A percentile compares a stretch with the other conserved stretches of the same genome.
These are phyloP conservation scores for Lota lota DNA, from an alignment of 2,113 vertebrate genomes.

Conservation along the genomic window DNA sequence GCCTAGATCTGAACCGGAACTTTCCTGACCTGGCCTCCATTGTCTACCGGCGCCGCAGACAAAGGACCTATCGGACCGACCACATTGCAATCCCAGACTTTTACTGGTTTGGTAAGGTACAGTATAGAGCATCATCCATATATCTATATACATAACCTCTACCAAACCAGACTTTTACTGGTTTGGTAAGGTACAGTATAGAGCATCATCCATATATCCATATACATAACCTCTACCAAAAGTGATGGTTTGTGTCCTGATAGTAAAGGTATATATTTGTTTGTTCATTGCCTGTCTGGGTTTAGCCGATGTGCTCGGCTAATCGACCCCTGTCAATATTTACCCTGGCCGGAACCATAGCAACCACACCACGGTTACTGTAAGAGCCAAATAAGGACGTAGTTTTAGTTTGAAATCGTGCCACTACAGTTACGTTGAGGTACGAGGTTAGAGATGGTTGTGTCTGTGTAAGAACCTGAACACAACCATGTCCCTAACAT, in stretches of 20 bases:
- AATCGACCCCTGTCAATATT: neutral
- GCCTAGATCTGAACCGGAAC: constrained; percentile 91
- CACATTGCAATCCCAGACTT: constrained; percentile 88
- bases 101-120: constrained; percentile 97
- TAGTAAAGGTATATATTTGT: too few relatives aligned
- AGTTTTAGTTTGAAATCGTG: too few relatives aligned
- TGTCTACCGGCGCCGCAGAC: constrained; percentile 75
- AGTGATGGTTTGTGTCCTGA: too few relatives aligned
- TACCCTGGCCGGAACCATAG: too few relatives aligned
- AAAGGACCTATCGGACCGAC: constrained; percentile 72
- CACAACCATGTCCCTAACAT: too few relatives aligned
- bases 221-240: neutral
- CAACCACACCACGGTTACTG: too few relatives aligned
- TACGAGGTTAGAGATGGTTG: too few relatives aligned
- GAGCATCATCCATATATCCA: constrained; percentile 12
- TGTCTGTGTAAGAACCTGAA: too few relatives aligned
- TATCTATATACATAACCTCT: neutral
- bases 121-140: constrained; percentile 35
- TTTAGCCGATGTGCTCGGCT: too few relatives aligned
- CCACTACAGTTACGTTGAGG: too few relatives aligned
- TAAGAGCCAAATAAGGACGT: too few relatives aligned
- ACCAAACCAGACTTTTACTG: constrained; percentile 83
- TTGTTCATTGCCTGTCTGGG: too few relatives aligned
- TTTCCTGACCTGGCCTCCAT: constrained; percentile 91
- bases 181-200: constrained; percentile 89